A percentile compares a stretch with the other conserved stretches of the same genome.
Evolutionary conservation across 1,140 invertebrate genomes (phyloP).

Genomic region (Plodia interpunctella): DNA sequence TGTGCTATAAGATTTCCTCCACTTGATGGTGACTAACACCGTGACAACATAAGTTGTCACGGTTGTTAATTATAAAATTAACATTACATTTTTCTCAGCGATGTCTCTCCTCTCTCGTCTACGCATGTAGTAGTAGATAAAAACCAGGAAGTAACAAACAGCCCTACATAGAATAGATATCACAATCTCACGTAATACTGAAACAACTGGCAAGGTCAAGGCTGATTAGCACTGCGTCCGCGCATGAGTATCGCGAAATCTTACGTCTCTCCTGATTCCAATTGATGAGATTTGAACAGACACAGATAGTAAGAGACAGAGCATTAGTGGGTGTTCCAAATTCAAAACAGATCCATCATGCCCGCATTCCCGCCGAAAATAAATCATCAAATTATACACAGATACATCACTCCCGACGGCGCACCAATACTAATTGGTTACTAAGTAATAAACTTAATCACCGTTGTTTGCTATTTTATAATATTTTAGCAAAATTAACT

Average conservation of each 20-base stretch:
- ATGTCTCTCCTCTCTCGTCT: too few relatives aligned
- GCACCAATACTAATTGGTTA: constrained; percentile 18
- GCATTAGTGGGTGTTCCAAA: constrained; percentile 10
- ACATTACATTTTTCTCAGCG: too few relatives aligned
- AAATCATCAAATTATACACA: constrained; percentile 45
- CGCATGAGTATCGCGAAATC: constrained; percentile 25
- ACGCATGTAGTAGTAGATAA: too few relatives aligned
- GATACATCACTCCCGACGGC: constrained; percentile 27
- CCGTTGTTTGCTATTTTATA: background rate
- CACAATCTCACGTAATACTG: constrained; percentile 1
- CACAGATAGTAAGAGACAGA: constrained; percentile 29
- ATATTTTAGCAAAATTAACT: constrained; percentile 3
- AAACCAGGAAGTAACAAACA: background rate
- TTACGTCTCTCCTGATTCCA: constrained; percentile 34
- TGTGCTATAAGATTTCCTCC: too few relatives aligned
- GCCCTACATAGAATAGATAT: background rate
- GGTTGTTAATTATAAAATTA: too few relatives aligned
- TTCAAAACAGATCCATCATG: constrained; percentile 38
- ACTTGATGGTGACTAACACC: too few relatives aligned
- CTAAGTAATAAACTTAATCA: constrained; percentile 14
- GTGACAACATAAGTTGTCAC: too few relatives aligned
- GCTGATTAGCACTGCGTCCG: constrained; percentile 47
- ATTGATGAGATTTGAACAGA: constrained; percentile 17
- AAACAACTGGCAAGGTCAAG: constrained; percentile 50
- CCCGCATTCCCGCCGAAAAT: constrained; percentile 63